Evolutionary conservation across 2,797 vertebrate genomes (phyloP).

Genomic region (Mus minutoides): DNA sequence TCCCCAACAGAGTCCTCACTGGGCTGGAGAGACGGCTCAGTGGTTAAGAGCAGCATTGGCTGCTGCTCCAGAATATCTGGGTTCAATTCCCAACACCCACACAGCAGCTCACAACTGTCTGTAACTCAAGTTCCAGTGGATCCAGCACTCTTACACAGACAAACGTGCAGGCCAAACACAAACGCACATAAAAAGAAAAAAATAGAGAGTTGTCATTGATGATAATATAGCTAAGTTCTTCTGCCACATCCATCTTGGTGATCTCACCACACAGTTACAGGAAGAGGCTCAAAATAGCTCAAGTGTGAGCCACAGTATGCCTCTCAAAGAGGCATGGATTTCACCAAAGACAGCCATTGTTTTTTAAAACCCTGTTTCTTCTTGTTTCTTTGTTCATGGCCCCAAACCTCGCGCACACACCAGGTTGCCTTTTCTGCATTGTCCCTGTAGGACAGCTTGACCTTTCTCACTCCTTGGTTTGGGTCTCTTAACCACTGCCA

Average conservation of each 20-base stretch:
- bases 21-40: not conserved
- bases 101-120: not conserved
- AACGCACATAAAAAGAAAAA: not conserved
- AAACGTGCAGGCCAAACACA: not conserved
- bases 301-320: not conserved
- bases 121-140: not conserved
- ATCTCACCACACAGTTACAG: not conserved
- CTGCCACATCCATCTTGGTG: not conserved
- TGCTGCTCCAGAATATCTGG: not conserved
- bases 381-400: not conserved
- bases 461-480: not conserved
- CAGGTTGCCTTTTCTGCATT: not conserved
- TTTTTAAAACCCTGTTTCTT: not conserved
- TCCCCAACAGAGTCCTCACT: not conserved
- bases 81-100: not conserved
- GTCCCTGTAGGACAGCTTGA: not conserved
- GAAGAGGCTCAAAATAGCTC: too few species aligned
- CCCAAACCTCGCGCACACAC: rapidly evolving
- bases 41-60: not conserved
- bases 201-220: rapidly evolving
- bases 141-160: not conserved
- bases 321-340: not conserved
- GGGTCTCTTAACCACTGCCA: rapidly evolving
- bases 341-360: rapidly evolving
- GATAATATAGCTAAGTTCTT: not conserved